phyloP scores from a whole-genome alignment of 2,113 vertebrate genomes.

The Crotophaga sulcirostris region DNA sequence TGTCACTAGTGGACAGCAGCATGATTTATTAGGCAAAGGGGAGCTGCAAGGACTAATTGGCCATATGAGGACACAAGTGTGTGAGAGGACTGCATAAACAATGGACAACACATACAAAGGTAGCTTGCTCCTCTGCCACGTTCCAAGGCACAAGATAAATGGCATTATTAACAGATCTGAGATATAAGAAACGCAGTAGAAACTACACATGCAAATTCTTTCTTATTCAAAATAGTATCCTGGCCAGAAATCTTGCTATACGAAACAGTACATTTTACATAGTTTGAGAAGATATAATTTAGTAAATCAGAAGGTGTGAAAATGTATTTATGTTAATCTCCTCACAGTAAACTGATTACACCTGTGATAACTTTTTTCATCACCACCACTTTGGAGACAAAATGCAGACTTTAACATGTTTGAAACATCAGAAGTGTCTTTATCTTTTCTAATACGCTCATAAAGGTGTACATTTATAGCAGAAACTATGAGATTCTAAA shows the following conservation, averaged over 20 bases:
- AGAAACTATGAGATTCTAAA: not conserved
- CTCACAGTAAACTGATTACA: not conserved
- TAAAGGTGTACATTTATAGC: not conserved
- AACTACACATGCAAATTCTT: not conserved
- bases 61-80: not conserved
- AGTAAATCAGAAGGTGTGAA: not conserved
- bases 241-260: not conserved
- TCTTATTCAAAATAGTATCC: not conserved
- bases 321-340: not conserved
- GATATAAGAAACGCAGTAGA: not conserved
- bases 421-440: not conserved
- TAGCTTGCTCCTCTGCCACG: not conserved
- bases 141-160: not conserved
- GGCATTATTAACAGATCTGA: constrained; percentile 10
- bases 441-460: not conserved
- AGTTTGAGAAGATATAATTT: not conserved
- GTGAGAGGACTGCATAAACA: constrained; percentile 41
- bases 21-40: constrained; percentile 61
- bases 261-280: not conserved
- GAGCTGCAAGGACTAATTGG: constrained; percentile 38
- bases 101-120: not conserved
- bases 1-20: constrained; percentile 36
- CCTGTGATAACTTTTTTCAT: not conserved
- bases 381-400: not conserved
- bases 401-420: not conserved